Percentiles rank a stretch among this genome's conserved stretches.
Conservation (phyloP, 2,888 invertebrate genomes). For the Abscondita cerata region DNA sequence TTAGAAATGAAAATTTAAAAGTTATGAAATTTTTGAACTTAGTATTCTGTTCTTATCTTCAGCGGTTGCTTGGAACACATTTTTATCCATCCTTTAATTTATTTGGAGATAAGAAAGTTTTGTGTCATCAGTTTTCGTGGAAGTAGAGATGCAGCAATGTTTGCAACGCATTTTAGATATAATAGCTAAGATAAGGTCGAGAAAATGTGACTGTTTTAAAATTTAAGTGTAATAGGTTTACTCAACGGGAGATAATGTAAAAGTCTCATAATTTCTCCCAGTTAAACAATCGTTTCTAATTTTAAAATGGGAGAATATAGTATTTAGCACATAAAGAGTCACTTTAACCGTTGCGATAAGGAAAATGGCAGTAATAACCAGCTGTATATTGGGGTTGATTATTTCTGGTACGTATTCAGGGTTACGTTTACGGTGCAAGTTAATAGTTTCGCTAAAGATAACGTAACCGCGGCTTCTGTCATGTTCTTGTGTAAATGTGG, state of each 20-base stretch:
- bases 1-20: slow-evolving; percentile 24
- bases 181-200: slow-evolving; percentile 56
- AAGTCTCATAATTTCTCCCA: slow-evolving; percentile 55
- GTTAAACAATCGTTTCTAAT: slow-evolving; percentile 57
- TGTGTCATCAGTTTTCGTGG: slow-evolving; percentile 56
- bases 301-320: slow-evolving; percentile 52
- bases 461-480: slow-evolving; percentile 33
- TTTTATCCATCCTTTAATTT: slow-evolving; percentile 49
- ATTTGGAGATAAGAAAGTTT: slow-evolving; percentile 57
- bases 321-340: slow-evolving; percentile 54
- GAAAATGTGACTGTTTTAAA: slow-evolving; percentile 60
- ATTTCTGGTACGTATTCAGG: slow-evolving; percentile 34
- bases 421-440: slow-evolving; percentile 35
- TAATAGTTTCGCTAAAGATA: slow-evolving; percentile 34
- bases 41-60: slow-evolving; percentile 37
- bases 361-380: slow-evolving; percentile 46
- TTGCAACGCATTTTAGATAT: slow-evolving; percentile 56
- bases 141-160: slow-evolving; percentile 51
- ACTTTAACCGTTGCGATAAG: slow-evolving; percentile 50
- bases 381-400: slow-evolving; percentile 41
- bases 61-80: slow-evolving; percentile 38
- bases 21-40: slow-evolving; percentile 29
- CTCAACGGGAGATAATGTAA: slow-evolving; percentile 55
- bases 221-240: slow-evolving; percentile 59
- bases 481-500: slow-evolving; percentile 36